Percentiles rank a stretch among this genome's conserved stretches.
phyloP scores from a whole-genome alignment of 2,797 vertebrate species.

The Phylloscopus collybita region DNA sequence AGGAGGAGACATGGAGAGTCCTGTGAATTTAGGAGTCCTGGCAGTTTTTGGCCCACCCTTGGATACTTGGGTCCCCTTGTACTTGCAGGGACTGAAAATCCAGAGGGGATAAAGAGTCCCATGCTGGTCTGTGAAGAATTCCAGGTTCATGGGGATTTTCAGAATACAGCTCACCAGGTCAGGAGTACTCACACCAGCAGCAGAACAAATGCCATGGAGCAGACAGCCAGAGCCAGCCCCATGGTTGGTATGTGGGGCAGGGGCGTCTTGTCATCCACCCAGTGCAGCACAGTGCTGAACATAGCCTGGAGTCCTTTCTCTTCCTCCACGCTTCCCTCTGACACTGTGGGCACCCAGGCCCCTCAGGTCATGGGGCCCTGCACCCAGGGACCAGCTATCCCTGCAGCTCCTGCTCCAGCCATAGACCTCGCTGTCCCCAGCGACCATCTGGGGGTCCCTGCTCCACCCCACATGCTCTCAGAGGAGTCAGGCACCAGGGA shows the following conservation, averaged over 20 bases:
- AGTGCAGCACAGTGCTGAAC: not conserved
- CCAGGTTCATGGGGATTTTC: not conserved
- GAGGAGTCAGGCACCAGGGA: not conserved
- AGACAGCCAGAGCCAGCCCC: not conserved
- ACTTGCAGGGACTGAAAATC: not conserved
- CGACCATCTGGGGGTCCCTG: accelerated
- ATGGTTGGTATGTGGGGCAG: accelerated
- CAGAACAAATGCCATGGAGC: not conserved
- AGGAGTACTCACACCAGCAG: slow-evolving; percentile 11
- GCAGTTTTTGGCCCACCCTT: not conserved
- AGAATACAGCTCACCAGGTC: not conserved
- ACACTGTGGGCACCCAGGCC: not conserved
- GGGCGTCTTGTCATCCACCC: accelerated
- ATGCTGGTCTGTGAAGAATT: not conserved
- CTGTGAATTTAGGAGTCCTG: not conserved
- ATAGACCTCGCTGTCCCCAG: not conserved
- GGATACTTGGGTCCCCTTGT: accelerated
- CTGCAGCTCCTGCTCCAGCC: not conserved
- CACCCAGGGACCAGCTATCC: not conserved
- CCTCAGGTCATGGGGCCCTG: not conserved
- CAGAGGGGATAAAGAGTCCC: not conserved
- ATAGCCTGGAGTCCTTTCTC: not conserved
- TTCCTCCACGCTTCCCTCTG: not conserved
- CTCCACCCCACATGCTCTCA: not conserved
- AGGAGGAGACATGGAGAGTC: not conserved